phyloP scores from a whole-genome alignment of 53 echinoderm and acorn worm genomes.

The Henricia sp. region DNA sequence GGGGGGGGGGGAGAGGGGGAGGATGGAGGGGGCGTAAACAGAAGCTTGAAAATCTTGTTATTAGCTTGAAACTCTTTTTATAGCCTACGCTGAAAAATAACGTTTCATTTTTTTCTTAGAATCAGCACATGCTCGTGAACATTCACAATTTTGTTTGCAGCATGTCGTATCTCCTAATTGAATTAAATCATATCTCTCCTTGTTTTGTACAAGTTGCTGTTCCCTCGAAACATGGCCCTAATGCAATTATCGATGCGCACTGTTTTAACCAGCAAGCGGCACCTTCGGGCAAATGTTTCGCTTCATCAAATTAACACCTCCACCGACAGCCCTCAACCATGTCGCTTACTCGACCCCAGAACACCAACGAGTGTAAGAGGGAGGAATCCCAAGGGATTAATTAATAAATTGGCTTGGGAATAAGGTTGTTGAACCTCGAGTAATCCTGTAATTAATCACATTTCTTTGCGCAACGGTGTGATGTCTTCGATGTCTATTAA shows the following conservation, averaged over 20 bases:
- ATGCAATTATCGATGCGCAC: constrained; percentile 24
- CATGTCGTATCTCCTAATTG: neutral
- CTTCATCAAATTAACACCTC: constrained; percentile 25
- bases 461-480: constrained; percentile 7
- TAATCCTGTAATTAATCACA: constrained; percentile 29
- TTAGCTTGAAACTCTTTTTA: no score
- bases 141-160: neutral
- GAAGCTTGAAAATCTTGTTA: neutral
- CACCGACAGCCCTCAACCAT: constrained; percentile 16
- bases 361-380: constrained; percentile 1
- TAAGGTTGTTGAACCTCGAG: constrained; percentile 42
- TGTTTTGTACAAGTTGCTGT: no score
- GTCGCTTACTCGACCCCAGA: neutral
- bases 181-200: neutral
- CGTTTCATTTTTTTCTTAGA: neutral
- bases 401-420: constrained; percentile 47
- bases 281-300: constrained; percentile 35
- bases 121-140: no score
- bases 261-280: constrained; percentile 9
- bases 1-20: neutral
- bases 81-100: neutral
- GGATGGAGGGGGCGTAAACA: neutral
- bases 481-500: neutral
- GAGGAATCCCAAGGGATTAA: constrained; percentile 26
- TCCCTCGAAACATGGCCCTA: constrained; percentile 19